A percentile compares a stretch with the other conserved stretches of the same genome.
Evolutionary conservation across 1,140 invertebrate genomes (phyloP).

Genomic region (Dendrolimus punctatus): DNA sequence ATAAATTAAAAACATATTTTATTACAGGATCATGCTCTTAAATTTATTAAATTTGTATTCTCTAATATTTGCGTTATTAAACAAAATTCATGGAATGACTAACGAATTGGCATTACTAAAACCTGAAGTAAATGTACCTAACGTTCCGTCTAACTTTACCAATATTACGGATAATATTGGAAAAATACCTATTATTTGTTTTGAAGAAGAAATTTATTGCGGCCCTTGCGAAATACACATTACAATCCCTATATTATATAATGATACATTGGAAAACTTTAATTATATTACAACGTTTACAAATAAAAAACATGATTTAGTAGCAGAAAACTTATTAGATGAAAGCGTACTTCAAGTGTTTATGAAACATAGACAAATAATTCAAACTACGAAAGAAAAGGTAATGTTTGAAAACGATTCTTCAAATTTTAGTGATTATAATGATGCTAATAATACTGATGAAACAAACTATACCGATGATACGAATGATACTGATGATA

Average conservation of each 20-base stretch:
- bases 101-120: slow-evolving; percentile 70
- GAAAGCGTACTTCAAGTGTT: slow-evolving; percentile 4
- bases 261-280: not conserved
- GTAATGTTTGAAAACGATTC: slow-evolving; percentile 1
- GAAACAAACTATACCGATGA: slow-evolving; percentile 9
- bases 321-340: slow-evolving; percentile 20
- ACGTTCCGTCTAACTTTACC: slow-evolving; percentile 23
- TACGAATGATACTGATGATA: slow-evolving; percentile 3
- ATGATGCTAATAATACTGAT: slow-evolving; percentile 11
- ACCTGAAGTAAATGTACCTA: slow-evolving; percentile 30
- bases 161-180: slow-evolving; percentile 19
- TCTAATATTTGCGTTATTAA: slow-evolving; percentile 95
- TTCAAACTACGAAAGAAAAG: no score
- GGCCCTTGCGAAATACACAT: slow-evolving; percentile 32
- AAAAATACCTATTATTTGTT: slow-evolving; percentile 27
- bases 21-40: slow-evolving; percentile 92
- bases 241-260: slow-evolving; percentile 14
- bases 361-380: no score
- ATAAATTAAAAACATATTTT: slow-evolving; percentile 9
- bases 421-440: slow-evolving; percentile 2
- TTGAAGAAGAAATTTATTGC: slow-evolving; percentile 40
- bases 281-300: no score
- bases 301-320: not conserved
- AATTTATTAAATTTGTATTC: slow-evolving; percentile 97
- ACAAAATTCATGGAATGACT: slow-evolving; percentile 88